Evolutionary conservation across 1,140 invertebrate genomes (phyloP).

Genomic region (Drosophila asahinai): DNA sequence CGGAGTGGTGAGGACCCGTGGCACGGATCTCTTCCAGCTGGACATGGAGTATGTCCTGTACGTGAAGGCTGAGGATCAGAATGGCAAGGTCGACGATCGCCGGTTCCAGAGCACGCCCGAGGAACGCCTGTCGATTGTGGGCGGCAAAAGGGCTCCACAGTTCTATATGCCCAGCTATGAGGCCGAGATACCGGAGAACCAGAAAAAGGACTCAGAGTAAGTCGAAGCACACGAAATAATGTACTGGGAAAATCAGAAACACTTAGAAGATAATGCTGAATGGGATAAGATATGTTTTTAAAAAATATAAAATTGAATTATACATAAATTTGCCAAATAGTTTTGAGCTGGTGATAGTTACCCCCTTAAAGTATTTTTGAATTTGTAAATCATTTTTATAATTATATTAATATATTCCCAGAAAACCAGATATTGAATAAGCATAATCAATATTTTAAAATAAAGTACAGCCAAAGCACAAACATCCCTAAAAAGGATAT

Average conservation of each 20-base stretch:
- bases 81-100: slow-evolving; percentile 94
- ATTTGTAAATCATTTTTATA: too few species aligned
- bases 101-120: slow-evolving; percentile 96
- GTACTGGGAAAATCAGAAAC: neutral
- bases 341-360: too few species aligned
- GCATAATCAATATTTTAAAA: neutral
- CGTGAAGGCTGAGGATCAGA: slow-evolving; percentile 97
- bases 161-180: slow-evolving; percentile 97
- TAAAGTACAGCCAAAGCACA: too few species aligned
- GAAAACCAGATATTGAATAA: neutral
- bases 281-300: neutral
- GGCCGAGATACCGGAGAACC: slow-evolving; percentile 97
- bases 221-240: slow-evolving; percentile 71
- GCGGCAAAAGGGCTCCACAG: slow-evolving; percentile 96
- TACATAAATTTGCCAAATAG: too few species aligned
- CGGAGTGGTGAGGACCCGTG: slow-evolving; percentile 96
- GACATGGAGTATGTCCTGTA: slow-evolving; percentile 98
- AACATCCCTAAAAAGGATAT: neutral
- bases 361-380: too few species aligned
- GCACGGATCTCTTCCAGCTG: slow-evolving; percentile 95
- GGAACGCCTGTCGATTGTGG: slow-evolving; percentile 95
- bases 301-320: neutral
- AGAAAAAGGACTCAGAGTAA: slow-evolving; percentile 98
- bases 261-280: too few species aligned
- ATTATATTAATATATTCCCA: too few species aligned